phyloP scores from a whole-genome alignment of 2,113 vertebrate species.

The Serilophus lunatus region DNA sequence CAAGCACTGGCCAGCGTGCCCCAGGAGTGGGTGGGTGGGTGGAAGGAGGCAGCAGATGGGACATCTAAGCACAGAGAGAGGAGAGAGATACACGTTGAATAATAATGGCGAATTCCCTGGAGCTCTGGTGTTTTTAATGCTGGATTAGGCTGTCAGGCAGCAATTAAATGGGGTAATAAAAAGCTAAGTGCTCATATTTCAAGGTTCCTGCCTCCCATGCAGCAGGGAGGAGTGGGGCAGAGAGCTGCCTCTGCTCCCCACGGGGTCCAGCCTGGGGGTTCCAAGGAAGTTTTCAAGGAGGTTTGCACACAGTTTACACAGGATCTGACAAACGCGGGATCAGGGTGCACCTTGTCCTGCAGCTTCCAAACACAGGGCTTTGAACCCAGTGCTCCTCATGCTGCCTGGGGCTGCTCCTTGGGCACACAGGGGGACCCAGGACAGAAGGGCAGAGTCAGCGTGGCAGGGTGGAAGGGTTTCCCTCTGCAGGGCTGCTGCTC shows the following conservation, averaged over 20 bases:
- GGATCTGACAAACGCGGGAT: background rate
- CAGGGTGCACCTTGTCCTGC: background rate
- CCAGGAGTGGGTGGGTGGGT: background rate
- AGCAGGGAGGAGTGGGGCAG: background rate
- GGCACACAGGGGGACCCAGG: background rate
- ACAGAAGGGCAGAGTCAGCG: background rate
- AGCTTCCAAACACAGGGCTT: background rate
- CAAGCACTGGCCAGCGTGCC: rapidly evolving
- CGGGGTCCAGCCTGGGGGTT: background rate
- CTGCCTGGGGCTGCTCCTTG: background rate
- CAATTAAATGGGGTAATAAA: conserved; percentile 66
- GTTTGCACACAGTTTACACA: background rate
- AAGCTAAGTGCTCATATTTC: conserved; percentile 53
- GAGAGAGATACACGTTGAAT: background rate
- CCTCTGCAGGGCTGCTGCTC: background rate
- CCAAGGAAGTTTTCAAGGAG: background rate
- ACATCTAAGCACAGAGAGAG: background rate
- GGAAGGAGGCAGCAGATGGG: background rate
- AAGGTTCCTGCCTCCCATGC: background rate
- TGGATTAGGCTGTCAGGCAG: conserved; percentile 54
- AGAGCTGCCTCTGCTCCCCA: background rate
- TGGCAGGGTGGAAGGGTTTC: background rate
- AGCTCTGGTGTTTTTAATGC: conserved; percentile 42
- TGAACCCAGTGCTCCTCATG: background rate
- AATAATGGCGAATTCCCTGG: conserved; percentile 33